Percentiles rank a stretch among this genome's conserved stretches.
Conservation (phyloP, 2,113 vertebrate genomes). For the Nymphicus hollandicus region DNA sequence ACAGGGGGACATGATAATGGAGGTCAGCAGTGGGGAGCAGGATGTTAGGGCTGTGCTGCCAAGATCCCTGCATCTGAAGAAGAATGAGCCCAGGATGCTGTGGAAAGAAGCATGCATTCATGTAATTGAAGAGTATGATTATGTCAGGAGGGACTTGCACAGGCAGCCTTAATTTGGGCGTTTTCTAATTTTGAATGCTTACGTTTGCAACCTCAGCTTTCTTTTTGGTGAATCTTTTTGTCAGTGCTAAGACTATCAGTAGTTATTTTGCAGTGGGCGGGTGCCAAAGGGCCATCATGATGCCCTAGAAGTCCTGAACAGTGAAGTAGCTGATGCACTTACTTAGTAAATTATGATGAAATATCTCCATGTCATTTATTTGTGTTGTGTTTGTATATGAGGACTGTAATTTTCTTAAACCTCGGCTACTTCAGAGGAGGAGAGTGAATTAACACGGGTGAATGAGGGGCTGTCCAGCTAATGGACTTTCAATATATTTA, state of each 20-base stretch:
- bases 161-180: neutral
- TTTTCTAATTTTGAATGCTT: neutral
- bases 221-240: neutral
- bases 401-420: constrained; percentile 10
- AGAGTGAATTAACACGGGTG: constrained; percentile 16
- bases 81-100: neutral
- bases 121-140: neutral
- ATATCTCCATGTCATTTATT: neutral
- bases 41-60: neutral
- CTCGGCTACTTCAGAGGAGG: neutral
- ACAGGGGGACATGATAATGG: neutral
- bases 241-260: neutral
- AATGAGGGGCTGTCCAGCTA: neutral
- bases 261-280: neutral
- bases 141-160: neutral
- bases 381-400: neutral
- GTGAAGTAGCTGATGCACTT: neutral
- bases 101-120: neutral
- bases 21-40: neutral
- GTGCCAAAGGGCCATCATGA: neutral
- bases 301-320: neutral
- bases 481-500: neutral
- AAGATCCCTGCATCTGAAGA: neutral
- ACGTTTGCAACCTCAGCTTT: neutral
- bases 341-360: constrained; percentile 27